These are phyloP conservation scores for Carposina sasakii DNA, from an alignment of 1,140 invertebrate species.

Conservation along the genomic window DNA sequence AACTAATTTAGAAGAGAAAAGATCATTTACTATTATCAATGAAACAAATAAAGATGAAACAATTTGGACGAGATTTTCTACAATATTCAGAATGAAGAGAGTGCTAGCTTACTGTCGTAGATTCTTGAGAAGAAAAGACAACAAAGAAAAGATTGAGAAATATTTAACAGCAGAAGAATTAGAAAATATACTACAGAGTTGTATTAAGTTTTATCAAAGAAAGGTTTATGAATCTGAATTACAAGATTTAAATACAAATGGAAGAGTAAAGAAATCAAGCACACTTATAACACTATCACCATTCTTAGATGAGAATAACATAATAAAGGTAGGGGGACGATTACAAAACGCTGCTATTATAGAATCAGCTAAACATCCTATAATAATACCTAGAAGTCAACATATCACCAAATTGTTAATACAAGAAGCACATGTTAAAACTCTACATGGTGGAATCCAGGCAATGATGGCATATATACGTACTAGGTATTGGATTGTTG, in stretches of 20 bases:
- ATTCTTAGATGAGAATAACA: background rate
- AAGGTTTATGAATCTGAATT: constrained; percentile 7
- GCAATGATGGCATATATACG: constrained; percentile 3
- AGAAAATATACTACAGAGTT: background rate
- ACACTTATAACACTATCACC: background rate
- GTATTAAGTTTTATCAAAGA: constrained; percentile 6
- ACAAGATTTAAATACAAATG: constrained; percentile 2
- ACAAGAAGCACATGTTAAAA: background rate
- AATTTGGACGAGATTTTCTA: constrained; percentile 9
- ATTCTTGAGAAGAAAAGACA: background rate
- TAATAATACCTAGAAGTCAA: constrained; percentile 1
- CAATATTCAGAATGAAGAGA: constrained; percentile 10
- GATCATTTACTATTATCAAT: background rate
- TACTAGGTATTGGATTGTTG: background rate
- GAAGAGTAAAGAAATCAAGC: constrained; percentile 5
- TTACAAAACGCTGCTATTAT: background rate
- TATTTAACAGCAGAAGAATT: background rate
- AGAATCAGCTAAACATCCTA: background rate
- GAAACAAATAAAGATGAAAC: background rate
- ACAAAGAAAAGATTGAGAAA: background rate
- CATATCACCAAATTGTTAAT: background rate
- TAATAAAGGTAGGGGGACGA: background rate
- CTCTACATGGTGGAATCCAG: background rate
- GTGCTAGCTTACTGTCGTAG: constrained; percentile 5
- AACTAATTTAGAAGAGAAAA: constrained; percentile 4